Percentiles rank a stretch among this genome's conserved stretches.
Conservation (phyloP, 2,113 vertebrate genomes). For the Rana temporaria region DNA sequence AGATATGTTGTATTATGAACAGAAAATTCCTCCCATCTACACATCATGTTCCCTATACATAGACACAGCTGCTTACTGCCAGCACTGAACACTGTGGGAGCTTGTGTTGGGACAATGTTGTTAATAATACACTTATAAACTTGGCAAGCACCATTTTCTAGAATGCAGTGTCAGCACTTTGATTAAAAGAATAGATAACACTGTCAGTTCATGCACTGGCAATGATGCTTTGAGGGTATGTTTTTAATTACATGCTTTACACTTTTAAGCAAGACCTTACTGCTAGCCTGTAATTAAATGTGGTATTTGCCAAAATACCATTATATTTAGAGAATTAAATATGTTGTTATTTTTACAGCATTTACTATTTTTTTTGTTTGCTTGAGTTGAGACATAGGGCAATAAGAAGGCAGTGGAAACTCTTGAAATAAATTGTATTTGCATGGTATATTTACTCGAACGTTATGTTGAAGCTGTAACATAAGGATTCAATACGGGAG, state of each 20-base stretch:
- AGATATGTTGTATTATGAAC: slow-evolving; percentile 7
- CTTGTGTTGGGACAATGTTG: slow-evolving; percentile 1
- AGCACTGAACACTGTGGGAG: neutral
- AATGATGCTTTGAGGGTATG: neutral
- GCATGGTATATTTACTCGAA: slow-evolving; percentile 1
- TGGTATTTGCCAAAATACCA: neutral
- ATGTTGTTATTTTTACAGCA: neutral
- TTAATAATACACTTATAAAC: slow-evolving; percentile 26
- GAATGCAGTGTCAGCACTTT: slow-evolving; percentile 19
- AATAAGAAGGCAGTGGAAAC: neutral
- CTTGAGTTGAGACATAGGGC: slow-evolving; percentile 8
- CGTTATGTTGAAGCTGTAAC: slow-evolving; percentile 20
- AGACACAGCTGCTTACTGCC: slow-evolving; percentile 1
- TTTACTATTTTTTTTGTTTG: neutral
- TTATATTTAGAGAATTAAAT: neutral
- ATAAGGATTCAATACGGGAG: slow-evolving; percentile 36
- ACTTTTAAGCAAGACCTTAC: neutral
- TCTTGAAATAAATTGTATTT: neutral
- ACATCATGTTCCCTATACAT: slow-evolving; percentile 3
- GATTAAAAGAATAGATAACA: slow-evolving; percentile 12
- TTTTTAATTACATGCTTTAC: neutral
- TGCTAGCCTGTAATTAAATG: neutral
- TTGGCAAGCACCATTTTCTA: neutral
- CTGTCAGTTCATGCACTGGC: neutral
- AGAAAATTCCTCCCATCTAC: neutral